Base-by-base conservation (phyloP, 1,140 invertebrate genomes). In the Tyrophagus putrescentiae region DNA sequence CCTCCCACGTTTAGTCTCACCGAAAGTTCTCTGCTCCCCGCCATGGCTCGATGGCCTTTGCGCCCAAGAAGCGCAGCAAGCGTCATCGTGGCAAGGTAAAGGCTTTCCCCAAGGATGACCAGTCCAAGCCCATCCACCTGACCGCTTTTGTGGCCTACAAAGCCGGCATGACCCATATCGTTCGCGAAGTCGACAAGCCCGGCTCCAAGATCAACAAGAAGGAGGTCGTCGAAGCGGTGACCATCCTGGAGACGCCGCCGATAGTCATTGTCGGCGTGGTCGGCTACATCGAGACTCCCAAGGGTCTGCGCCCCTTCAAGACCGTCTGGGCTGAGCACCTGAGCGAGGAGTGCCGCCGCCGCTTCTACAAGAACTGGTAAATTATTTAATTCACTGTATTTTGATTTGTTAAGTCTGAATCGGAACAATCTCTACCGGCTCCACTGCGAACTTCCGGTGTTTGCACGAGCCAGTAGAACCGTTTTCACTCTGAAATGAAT, bases 331-430 rank as follows among this genome's bases (percentile, higher is more conserved):
- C 96, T 58, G 93, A 98, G 73, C 96, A 99, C 80, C 78, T 99
- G 67, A 88, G 87, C 39, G 96, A 99, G 76, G 96, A 98, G 70
- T 98, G 92, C 73, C 82, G 87, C 66, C 84, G 96, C 71, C 81
- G 96, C 67, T 98, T 98, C 79, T 99, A 99, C 79, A 99, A 98
- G 80, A 98, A 99, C 76, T 99, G 96, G 96, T 99, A 82, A 78
- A 74, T 75, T 67, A 3, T 31, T 42, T 3, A 42, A 42, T 42
- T 42, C 39, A n/a, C 52, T 54, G 52, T 41, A 18, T 13, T 21
- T 16, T 13, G 9, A 21, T 63, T 13, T 23, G 25, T 56, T 45
- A 41, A 62, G 59, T 61, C 63, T 56, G 28, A 54, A 27, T 54
- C 52, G 27, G 25, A 54, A 27, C 3, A 21, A 27, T 33, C 58